These are phyloP conservation scores for Mythimna lalbum DNA, from an alignment of 2,888 invertebrate genomes.

Conservation along the genomic window DNA sequence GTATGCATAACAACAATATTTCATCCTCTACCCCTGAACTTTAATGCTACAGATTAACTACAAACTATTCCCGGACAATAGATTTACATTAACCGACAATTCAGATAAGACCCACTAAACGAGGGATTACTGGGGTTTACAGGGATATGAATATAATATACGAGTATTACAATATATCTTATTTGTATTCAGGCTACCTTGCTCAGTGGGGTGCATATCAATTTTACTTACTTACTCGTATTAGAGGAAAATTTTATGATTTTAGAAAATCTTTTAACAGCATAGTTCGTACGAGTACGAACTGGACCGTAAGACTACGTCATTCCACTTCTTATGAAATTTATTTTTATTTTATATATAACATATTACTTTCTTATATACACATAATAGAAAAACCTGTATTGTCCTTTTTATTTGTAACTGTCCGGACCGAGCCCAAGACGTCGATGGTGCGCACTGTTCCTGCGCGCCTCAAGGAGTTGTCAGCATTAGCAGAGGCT, in stretches of 20 bases:
- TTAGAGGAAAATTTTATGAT: constrained; percentile 20
- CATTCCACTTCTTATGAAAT: no score
- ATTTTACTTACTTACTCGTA: constrained; percentile 24
- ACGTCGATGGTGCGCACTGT: no score
- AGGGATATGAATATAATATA: constrained; percentile 42
- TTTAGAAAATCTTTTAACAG: constrained; percentile 12
- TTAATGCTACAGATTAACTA: constrained; percentile 43
- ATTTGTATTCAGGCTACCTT: constrained; percentile 33
- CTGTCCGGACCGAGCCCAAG: no score
- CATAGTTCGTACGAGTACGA: no score
- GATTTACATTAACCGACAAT: constrained; percentile 55
- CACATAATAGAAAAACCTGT: no score
- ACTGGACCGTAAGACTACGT: no score
- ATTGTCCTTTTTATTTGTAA: no score
- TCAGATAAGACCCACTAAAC: constrained; percentile 51
- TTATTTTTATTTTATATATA: no score
- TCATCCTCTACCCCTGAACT: constrained; percentile 35
- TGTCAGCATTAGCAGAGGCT: no score
- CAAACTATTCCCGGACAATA: constrained; percentile 49
- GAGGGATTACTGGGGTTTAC: constrained; percentile 38
- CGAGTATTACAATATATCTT: constrained; percentile 39
- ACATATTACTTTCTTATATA: no score
- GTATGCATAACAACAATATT: constrained; percentile 22
- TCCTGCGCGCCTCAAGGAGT: no score
- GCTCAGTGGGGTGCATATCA: constrained; percentile 43